Conservation (phyloP, 2,888 invertebrate genomes). For the Fragum whitleyi region DNA sequence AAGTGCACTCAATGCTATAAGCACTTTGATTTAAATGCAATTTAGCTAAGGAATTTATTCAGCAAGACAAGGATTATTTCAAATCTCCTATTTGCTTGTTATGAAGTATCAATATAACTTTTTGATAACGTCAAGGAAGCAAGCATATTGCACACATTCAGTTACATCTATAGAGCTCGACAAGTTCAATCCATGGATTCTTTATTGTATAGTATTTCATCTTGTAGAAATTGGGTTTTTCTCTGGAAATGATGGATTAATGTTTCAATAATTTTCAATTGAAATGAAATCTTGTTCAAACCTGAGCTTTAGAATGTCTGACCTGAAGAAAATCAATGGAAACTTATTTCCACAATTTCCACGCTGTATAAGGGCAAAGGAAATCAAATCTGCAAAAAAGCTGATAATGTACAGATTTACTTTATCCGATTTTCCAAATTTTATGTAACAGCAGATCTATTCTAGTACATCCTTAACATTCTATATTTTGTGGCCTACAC, state of each 20-base stretch:
- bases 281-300: not conserved
- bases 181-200: not conserved
- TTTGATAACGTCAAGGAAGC: no score
- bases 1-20: no score
- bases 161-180: not conserved
- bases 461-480: not conserved
- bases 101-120: no score
- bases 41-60: no score
- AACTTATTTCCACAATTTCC: no score
- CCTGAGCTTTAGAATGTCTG: not conserved
- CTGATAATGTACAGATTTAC: conserved; percentile 4
- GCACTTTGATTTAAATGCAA: no score
- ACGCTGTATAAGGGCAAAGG: not conserved
- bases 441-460: not conserved
- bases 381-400: not conserved
- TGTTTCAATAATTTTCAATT: not conserved
- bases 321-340: not conserved
- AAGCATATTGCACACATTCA: not conserved
- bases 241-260: not conserved
- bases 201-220: not conserved
- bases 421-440: not conserved
- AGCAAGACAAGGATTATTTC: no score
- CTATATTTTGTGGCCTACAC: no score
- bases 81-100: no score
- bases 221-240: not conserved